These are phyloP conservation scores for Strix aluco DNA, from an alignment of 2,113 vertebrate genomes.

Conservation along the genomic window DNA sequence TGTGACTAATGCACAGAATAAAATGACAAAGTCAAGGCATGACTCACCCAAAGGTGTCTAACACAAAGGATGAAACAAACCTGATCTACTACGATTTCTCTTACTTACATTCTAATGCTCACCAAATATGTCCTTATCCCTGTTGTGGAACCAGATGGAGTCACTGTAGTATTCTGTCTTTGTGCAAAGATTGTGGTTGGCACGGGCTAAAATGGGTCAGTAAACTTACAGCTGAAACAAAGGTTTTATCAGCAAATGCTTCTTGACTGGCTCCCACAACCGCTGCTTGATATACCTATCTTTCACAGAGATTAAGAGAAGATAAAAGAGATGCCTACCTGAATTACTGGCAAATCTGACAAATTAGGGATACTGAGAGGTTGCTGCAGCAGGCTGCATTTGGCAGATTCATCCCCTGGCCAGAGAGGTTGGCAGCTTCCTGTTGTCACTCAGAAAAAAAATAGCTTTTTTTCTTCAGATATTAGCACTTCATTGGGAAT, in stretches of 20 bases:
- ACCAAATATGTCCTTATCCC: not conserved
- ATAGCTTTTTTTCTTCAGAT: not conserved
- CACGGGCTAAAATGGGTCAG: not conserved
- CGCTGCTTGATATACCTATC: too few relatives aligned
- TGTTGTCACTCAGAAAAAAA: not conserved
- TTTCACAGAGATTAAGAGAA: not conserved
- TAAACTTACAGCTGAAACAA: not conserved
- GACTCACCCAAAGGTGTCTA: not conserved
- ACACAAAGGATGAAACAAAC: not conserved
- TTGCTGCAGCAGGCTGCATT: not conserved
- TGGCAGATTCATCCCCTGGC: not conserved
- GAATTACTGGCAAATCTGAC: not conserved
- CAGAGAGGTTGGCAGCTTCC: not conserved
- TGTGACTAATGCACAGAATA: not conserved
- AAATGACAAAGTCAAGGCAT: not conserved
- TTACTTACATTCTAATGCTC: not conserved
- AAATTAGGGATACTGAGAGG: not conserved
- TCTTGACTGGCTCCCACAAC: not conserved
- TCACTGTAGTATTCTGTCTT: not conserved
- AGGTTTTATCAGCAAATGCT: not conserved
- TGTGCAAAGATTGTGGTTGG: not conserved
- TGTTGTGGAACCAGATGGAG: accelerated
- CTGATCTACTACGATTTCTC: accelerated
- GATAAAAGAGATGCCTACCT: not conserved
- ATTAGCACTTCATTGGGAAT: not conserved